Evolutionary conservation across 2,797 vertebrate species (phyloP), one percentile per base, ranked within the genome.

Genomic region (Melanitta fusca): DNA sequence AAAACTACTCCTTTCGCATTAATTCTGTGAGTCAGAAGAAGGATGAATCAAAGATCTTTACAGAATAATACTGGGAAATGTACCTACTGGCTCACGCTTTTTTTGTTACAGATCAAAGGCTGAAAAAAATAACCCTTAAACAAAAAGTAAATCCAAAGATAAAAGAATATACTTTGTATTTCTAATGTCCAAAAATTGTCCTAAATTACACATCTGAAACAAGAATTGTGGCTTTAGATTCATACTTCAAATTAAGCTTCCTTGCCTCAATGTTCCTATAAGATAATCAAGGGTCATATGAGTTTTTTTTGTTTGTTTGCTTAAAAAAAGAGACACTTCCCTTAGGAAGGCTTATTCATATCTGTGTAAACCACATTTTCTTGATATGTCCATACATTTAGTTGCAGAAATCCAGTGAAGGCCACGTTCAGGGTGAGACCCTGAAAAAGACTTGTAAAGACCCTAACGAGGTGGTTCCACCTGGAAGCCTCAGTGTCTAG

Each of bases 11-110:
- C 69, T 84, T 14, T 71, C 80, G 71, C 89, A 36, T 75, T 93
- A 74, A 88, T 91, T 89, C 32, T n/a, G 17, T 83, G 70, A 93
- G 65, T 94, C 66, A 95, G 85, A 92, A 80, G 56, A 66, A 91
- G 41, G 91, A 86, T 95, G 77, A 81, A 87, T 93, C 85, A 36
- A 43, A 91, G 80, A 54, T 72, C 83, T 73, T 91, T 69, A 53
- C 16, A 56, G 75, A 93, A 18, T 75, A 75, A 80, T 49, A 61
- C 34, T 68, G 83, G 68, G 38, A 81, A 73, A 84, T 84, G 58
- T 83, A 75, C 43, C 27, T 83, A 5, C 53, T 72, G 70, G 24
- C 49, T 75, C 79, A 36, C 14, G 16, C 12, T 72, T 86, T 27
- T 86, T 91, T 74, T 77, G 27, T 80, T 91, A 53, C 3, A 70